phyloP scores from a whole-genome alignment of 2,113 vertebrate species.

The Podiceps cristatus region DNA sequence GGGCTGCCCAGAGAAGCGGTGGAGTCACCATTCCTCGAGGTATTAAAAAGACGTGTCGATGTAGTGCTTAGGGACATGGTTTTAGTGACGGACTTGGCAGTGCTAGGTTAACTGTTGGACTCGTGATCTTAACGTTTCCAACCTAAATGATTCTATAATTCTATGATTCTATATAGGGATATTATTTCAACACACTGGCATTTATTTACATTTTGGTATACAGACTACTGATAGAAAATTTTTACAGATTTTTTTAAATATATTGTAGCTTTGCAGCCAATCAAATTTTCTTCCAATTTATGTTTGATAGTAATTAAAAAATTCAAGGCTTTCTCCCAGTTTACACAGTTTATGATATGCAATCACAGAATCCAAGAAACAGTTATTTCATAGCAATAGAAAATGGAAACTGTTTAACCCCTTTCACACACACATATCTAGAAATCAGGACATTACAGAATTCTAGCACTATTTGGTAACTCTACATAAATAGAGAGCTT shows the following conservation, averaged over 20 bases:
- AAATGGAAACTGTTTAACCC: neutral
- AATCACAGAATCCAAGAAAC: neutral
- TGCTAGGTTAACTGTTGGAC: too few relatives aligned
- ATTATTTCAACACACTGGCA: neutral
- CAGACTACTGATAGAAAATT: neutral
- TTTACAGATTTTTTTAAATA: neutral
- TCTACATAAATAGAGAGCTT: conserved; percentile 71
- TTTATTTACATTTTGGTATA: neutral
- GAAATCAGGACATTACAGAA: neutral
- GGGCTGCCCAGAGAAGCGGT: too few relatives aligned
- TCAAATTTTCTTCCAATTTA: neutral
- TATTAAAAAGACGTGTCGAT: too few relatives aligned
- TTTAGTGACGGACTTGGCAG: too few relatives aligned
- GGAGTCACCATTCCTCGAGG: too few relatives aligned
- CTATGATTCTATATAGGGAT: neutral
- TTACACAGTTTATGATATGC: neutral
- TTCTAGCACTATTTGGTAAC: neutral
- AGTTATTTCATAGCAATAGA: neutral
- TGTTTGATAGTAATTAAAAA: neutral
- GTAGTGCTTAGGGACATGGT: too few relatives aligned
- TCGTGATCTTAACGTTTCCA: neutral
- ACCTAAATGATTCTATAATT: neutral
- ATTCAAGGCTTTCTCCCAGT: neutral
- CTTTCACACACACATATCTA: neutral
- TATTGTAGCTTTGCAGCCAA: neutral